A percentile compares a stretch with the other conserved stretches of the same genome.
Conservation (phyloP, 2,888 invertebrate genomes). For the Catocala sponsa region DNA sequence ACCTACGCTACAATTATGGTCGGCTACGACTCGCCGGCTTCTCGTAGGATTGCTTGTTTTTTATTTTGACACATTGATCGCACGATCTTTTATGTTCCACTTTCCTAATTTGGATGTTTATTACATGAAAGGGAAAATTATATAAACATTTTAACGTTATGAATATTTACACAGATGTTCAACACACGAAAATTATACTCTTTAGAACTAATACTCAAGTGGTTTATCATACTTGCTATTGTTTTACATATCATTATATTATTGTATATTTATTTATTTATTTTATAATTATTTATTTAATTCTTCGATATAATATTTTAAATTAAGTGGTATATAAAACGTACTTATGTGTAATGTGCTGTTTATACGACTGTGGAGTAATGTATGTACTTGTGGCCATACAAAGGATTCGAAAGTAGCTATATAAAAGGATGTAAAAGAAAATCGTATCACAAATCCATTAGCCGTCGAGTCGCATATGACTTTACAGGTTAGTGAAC, state of each 20-base stretch:
- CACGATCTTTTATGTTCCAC: constrained; percentile 55
- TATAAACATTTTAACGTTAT: constrained; percentile 53
- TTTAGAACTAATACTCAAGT: not conserved
- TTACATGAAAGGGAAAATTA: constrained; percentile 58
- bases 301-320: too few relatives aligned
- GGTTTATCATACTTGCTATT: constrained; percentile 28
- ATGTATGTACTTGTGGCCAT: constrained; percentile 8
- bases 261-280: too few relatives aligned
- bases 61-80: constrained; percentile 64
- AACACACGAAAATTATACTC: constrained; percentile 8
- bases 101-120: constrained; percentile 63
- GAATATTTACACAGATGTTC: constrained; percentile 12
- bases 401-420: constrained; percentile 34
- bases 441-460: constrained; percentile 59
- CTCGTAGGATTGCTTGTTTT: constrained; percentile 45
- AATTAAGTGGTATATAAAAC: too few relatives aligned
- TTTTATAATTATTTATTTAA: too few relatives aligned
- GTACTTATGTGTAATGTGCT: not conserved
- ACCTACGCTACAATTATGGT: constrained; percentile 69
- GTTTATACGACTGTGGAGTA: not conserved
- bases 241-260: constrained; percentile 6
- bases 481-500: constrained; percentile 71
- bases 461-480: constrained; percentile 59
- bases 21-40: constrained; percentile 25
- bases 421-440: constrained; percentile 35